Percentiles rank a stretch among this genome's conserved stretches.
phyloP scores from a whole-genome alignment of 2,113 vertebrate genomes.

The Uria aalge region DNA sequence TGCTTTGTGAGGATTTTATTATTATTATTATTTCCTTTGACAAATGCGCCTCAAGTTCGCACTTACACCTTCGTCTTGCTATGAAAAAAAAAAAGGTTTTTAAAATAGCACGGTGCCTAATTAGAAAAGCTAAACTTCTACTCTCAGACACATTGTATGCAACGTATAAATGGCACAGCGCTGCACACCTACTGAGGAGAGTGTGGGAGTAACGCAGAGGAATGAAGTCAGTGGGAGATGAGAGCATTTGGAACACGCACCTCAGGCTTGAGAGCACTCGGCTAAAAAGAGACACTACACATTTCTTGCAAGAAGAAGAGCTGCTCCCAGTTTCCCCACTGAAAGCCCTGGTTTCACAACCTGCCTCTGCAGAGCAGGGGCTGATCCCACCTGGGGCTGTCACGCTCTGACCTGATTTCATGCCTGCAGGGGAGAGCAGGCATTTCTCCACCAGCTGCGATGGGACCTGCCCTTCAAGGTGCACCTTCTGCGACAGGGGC shows the following conservation, averaged over 20 bases:
- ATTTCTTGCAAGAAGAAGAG: neutral
- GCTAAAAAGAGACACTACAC: neutral
- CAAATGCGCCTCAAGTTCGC: constrained; percentile 37
- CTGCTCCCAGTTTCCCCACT: neutral
- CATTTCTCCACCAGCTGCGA: neutral
- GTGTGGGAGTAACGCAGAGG: constrained; percentile 48
- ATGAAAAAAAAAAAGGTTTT: neutral
- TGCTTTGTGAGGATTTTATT: constrained; percentile 31
- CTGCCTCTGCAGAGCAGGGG: fast-evolving
- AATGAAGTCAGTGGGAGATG: constrained; percentile 35
- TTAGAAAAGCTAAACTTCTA: constrained; percentile 29
- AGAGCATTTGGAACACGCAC: constrained; percentile 38
- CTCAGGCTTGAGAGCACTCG: neutral
- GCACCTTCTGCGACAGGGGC: neutral
- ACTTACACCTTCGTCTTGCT: constrained; percentile 23
- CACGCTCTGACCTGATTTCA: neutral
- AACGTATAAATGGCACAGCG: neutral
- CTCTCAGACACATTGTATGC: neutral
- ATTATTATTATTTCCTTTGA: constrained; percentile 52
- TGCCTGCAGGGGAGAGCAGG: neutral
- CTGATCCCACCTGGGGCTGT: neutral
- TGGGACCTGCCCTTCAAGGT: neutral
- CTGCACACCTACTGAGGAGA: neutral
- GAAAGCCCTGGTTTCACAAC: neutral
- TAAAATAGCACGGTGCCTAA: constrained; percentile 46